Base-by-base conservation (phyloP, 2,888 invertebrate genomes). In the Odontothrips loti region DNA sequence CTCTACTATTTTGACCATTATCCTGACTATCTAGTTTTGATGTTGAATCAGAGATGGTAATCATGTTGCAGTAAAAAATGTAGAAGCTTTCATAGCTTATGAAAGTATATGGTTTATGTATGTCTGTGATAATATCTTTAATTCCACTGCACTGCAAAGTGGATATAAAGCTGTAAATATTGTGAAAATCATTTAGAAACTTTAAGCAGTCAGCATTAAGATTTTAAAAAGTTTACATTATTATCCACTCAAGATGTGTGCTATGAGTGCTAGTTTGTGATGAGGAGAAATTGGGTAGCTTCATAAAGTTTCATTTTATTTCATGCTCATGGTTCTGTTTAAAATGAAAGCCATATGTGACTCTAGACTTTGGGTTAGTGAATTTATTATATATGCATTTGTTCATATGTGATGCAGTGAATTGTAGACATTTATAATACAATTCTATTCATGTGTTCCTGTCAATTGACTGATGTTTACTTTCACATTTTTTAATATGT, bases 81-180 rank as follows among this genome's bases (percentile, higher is more conserved):
- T 58, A 43, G 34, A 6, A 6, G 34, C 34, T 43, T 43, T 4
- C 2, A 43, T 43, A 43, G 34, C 34, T 43, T 43, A 6, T 43
- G 34, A 43, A 6, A 58, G 20, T 15, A 58, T 58, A 20, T 6
- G 17, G 1, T 9, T 58, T 15, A 58, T 58, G 17, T 15, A 58
- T 58, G 15, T 20, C 68, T 75, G 68, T 75, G 68, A 75, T 75
- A 75, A 75, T 75, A 75, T 10, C 12, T 27, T 75, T 75, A 75
- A 27, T n/a, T 43, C 34, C 34, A 43, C 6, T 43, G 34, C 34
- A 43, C 34, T 43, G 34, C 2, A 43, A 43, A 43, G 2, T 43
- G 34, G 34, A 43, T 6, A 43, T 43, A 4, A 43, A 43, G 34
- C 34, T 43, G 34, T 43, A 43, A 43, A 43, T 43, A 43, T 43